Conservation (phyloP, 2,888 invertebrate genomes). For the Lithophane socia region DNA sequence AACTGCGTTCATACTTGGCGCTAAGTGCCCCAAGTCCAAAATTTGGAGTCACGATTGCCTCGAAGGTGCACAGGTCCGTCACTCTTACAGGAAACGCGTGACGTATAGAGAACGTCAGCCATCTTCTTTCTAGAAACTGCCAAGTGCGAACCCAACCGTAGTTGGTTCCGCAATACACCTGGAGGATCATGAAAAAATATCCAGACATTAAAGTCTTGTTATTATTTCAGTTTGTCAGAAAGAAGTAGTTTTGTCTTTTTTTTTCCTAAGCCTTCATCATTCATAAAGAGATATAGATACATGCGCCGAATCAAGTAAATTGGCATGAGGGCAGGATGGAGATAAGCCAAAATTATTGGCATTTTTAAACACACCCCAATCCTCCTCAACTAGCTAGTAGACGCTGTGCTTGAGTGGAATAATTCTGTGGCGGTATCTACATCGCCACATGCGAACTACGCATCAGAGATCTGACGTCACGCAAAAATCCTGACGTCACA, state of each 20-base stretch:
- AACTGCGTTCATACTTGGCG: constrained; percentile 66
- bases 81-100: constrained; percentile 83
- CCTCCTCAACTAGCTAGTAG: not conserved
- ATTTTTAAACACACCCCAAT: too few species aligned
- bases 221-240: too few species aligned
- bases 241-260: not conserved
- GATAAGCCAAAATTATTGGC: too few species aligned
- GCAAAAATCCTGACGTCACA: too few species aligned
- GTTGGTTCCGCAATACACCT: constrained; percentile 80
- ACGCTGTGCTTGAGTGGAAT: not conserved
- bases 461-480: too few species aligned
- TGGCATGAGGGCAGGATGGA: too few species aligned
- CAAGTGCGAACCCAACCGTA: constrained; percentile 84
- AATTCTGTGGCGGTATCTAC: too few species aligned
- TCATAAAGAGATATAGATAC: too few species aligned
- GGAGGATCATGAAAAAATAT: constrained; percentile 7
- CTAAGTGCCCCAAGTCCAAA: constrained; percentile 68
- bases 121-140: constrained; percentile 82
- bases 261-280: not conserved
- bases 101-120: constrained; percentile 82
- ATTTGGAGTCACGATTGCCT: constrained; percentile 72
- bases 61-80: constrained; percentile 69
- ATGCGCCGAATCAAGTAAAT: too few species aligned
- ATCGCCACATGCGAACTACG: too few species aligned
- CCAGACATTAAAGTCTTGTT: not conserved